Percentiles rank a stretch among this genome's conserved stretches.
Evolutionary conservation across 2,113 vertebrate genomes (phyloP).

Genomic region (Zootoca vivipara): DNA sequence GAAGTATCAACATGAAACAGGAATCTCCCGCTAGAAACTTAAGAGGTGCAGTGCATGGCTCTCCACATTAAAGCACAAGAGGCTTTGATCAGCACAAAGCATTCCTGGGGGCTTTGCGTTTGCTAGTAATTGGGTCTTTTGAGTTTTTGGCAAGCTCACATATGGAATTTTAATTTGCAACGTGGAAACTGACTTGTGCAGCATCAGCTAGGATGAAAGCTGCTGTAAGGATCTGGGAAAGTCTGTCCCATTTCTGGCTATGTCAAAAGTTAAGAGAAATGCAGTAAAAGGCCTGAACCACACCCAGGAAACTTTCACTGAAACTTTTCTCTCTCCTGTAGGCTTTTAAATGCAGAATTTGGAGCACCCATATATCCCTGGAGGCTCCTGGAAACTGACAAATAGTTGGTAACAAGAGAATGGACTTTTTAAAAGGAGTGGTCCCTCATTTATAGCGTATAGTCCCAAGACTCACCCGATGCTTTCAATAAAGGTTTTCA

Average conservation of each 20-base stretch:
- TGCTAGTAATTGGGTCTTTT: neutral
- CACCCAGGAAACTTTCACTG: too few species aligned
- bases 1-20: neutral
- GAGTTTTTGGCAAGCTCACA: neutral
- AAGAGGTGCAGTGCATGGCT: neutral
- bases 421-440: too few species aligned
- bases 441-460: too few species aligned
- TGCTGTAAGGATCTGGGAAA: neutral
- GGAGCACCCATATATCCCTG: too few species aligned
- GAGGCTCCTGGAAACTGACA: too few species aligned
- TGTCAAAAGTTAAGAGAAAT: too few species aligned
- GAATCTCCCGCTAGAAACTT: neutral
- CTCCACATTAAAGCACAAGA: neutral
- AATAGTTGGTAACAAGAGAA: too few species aligned
- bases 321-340: too few species aligned
- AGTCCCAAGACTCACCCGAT: too few species aligned
- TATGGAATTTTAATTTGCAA: neutral
- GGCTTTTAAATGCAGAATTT: too few species aligned
- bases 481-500: too few species aligned
- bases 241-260: neutral
- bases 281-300: too few species aligned
- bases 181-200: neutral
- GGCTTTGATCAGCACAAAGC: neutral
- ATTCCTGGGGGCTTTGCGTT: neutral
- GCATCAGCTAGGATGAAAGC: neutral